A percentile compares a stretch with the other conserved stretches of the same genome.
These are phyloP conservation scores for Trachelus stipa DNA, from an alignment of 2,888 invertebrate species.

Conservation along the genomic window DNA sequence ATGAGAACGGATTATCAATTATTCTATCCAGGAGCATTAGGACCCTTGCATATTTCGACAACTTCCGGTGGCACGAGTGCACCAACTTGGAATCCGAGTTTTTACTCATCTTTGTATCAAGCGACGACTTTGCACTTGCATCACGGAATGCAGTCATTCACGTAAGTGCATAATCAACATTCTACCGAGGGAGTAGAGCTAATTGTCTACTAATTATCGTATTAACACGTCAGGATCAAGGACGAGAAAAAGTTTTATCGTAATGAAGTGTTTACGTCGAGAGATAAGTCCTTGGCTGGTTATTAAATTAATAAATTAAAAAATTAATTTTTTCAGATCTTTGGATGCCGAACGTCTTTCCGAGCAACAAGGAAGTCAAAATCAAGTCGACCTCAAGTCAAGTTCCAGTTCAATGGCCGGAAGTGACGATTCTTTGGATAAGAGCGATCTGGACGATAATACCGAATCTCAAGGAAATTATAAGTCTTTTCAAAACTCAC, in stretches of 20 bases:
- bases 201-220: background rate
- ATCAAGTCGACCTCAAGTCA: conserved; percentile 65
- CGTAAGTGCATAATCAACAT: conserved; percentile 40
- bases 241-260: conserved; percentile 15
- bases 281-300: background rate
- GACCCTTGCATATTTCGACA: conserved; percentile 60
- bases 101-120: conserved; percentile 63
- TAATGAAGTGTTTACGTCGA: background rate
- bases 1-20: conserved; percentile 63
- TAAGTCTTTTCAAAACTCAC: conserved; percentile 56
- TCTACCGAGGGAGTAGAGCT: background rate
- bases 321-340: conserved; percentile 37
- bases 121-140: conserved; percentile 59
- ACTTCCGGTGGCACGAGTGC: conserved; percentile 42
- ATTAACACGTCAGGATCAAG: conserved; percentile 11
- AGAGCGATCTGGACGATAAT: conserved; percentile 65
- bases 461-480: conserved; percentile 54
- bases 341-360: conserved; percentile 56
- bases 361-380: conserved; percentile 52
- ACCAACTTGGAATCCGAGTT: conserved; percentile 61
- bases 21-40: conserved; percentile 62
- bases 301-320: conserved; percentile 1
- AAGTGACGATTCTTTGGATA: conserved; percentile 73
- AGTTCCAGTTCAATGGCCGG: conserved; percentile 69
- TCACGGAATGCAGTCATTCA: conserved; percentile 59